Conservation (phyloP, 1,140 invertebrate species). For the Drosophila prosaltans region DNA sequence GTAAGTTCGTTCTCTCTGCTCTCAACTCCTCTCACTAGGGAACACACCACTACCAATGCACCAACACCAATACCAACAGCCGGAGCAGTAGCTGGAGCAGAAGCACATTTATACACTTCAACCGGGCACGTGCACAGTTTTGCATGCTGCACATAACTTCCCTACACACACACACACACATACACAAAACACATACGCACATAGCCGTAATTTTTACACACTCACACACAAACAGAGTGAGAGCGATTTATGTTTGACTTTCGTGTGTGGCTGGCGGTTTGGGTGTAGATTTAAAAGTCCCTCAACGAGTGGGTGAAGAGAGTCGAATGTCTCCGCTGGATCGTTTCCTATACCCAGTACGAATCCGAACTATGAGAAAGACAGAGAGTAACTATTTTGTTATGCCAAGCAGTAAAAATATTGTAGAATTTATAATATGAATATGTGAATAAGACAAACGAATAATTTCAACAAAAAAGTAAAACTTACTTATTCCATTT, state of each 20-base stretch:
- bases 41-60: constrained; percentile 1
- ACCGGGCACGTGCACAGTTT: constrained; percentile 75
- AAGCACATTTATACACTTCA: constrained; percentile 79
- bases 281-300: constrained; percentile 64
- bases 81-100: constrained; percentile 38
- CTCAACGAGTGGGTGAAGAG: constrained; percentile 26
- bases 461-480: too few relatives aligned
- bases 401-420: background rate
- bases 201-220: constrained; percentile 67
- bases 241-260: constrained; percentile 80
- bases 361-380: background rate
- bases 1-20: constrained; percentile 39
- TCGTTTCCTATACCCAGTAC: constrained; percentile 30
- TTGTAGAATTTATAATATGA: too few relatives aligned
- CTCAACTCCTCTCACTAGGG: background rate
- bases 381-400: background rate
- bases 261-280: constrained; percentile 71
- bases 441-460: too few relatives aligned
- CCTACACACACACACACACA: constrained; percentile 43
- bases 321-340: constrained; percentile 45
- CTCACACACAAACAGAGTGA: constrained; percentile 45
- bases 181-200: constrained; percentile 22
- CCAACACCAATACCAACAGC: background rate
- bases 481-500: too few relatives aligned
- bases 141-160: constrained; percentile 79